Evolutionary conservation across 2,888 invertebrate species (phyloP), one percentile per base, ranked within the genome.

Genomic region (Hecatera dysodea): DNA sequence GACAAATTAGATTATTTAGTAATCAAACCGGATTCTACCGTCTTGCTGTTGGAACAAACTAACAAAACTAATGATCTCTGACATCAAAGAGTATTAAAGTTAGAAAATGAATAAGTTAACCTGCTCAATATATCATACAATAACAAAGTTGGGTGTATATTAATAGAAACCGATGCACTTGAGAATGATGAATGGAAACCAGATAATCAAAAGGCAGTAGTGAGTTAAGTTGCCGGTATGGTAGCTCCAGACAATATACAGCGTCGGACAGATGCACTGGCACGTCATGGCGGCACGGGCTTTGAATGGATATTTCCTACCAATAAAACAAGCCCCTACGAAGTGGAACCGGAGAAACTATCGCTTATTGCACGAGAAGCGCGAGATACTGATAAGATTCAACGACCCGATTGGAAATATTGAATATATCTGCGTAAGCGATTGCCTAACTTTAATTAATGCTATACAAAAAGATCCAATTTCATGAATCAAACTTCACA

Each of bases 1-100:
- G 88, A 90, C 87, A 90, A 89, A 91, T 90, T 75, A 85, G 84
- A 84, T 87, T 83, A 89, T 87, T 87, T 83, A 80, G 82, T 84
- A 88, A 88, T 83, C 73, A 80, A 86, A 79, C 78, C 73, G 69
- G 81, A 81, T 79, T 77, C 52, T 60, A 65, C 57, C 19, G 57
- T 22, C 56, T 71, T 75, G 61, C 63, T 75, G 74, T 74, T 71
- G 62, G 61, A 59, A 69, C 46, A 72, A 72, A 72, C 55, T 61
- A 74, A 72, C 69, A 68, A 74, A 68, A 72, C 67, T 78, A 78
- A 80, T 78, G 66, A 80, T 66, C 63, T 69, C 74, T 55, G 53
- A 67, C 70, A 83, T 80, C 70, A 76, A 80, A 83, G 67, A 22
- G 36, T 46, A 75, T 72, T 68, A 61, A 70, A 75, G 53, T 65